Evolutionary conservation across 2,113 vertebrate genomes (phyloP).

Genomic region (Azemiops feae): DNA sequence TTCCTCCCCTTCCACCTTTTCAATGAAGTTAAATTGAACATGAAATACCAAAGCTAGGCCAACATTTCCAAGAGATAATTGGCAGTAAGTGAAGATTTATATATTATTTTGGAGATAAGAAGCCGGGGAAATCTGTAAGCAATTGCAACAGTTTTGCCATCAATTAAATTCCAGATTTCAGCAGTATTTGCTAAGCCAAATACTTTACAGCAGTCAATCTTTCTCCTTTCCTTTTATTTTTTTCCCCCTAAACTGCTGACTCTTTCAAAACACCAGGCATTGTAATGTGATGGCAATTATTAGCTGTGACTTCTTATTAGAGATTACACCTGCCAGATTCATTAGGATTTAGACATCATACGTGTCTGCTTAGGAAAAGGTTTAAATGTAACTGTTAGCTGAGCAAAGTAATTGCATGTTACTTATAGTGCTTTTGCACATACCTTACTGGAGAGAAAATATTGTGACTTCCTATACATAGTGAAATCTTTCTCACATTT

Average conservation of each 20-base stretch:
- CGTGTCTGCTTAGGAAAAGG: not conserved
- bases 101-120: constrained; percentile 11
- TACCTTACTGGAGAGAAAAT: not conserved
- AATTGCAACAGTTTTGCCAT: constrained; percentile 30
- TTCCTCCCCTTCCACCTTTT: not conserved
- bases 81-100: constrained; percentile 8
- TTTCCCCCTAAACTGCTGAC: not conserved
- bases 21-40: constrained; percentile 58
- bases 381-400: not conserved
- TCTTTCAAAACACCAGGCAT: not conserved
- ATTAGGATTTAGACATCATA: not conserved
- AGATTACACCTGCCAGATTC: not conserved
- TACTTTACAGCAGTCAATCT: not conserved
- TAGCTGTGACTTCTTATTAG: not conserved
- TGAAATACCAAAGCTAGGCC: constrained; percentile 44
- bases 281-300: not conserved
- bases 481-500: not conserved
- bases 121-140: constrained; percentile 43
- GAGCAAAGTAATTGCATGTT: not conserved
- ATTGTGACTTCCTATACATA: not conserved
- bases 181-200: not conserved
- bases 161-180: constrained; percentile 3
- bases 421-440: not conserved
- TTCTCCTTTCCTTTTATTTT: not conserved
- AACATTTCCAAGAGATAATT: constrained; percentile 36